Evolutionary conservation across 2,888 invertebrate genomes (phyloP), one percentile per base, ranked within the genome.

Genomic region (Aspidiotus destructor): DNA sequence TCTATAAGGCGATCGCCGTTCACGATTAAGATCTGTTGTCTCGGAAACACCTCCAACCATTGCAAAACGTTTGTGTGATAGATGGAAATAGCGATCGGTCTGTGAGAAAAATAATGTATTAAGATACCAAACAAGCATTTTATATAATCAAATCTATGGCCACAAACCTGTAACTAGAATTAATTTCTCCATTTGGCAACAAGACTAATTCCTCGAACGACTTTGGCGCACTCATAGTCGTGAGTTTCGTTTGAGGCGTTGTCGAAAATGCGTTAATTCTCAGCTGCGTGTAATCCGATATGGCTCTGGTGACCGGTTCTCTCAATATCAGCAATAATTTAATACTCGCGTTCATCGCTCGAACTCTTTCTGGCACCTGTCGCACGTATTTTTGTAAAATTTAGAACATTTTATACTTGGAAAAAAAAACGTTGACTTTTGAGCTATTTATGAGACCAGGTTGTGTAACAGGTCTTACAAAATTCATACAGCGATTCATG

Each of bases 221-320:
- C 44, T 76, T 72, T 72, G 0, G 79, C 77, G 69, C 78, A 77
- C 41, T 77, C 77, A 54, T 79, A 74, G 60, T 60, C 73, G 77
- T 76, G 10, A 78, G 78, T 70, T 81, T 79, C 67, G 77, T 76
- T 28, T 78, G 76, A 16, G 79, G 76, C 67, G 83, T 80, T 7
- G 88, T 84, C 72, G 88, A 86, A 41, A 89, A 87, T 76, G 88
- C 86, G 75, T 90, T 88, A 74, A 88, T 89, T 72, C 89, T 84
- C 74, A 95, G 82, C 79, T 97, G 96, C 17, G 94, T 92, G 80
- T 95, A 97, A 82, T 98, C 98, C 13, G 96, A 97, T 75, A 99
- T 91, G 64, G 95, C 92, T 69, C 98, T 83, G 16, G 92, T 92
- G 68, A 97, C 94, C 5, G 98, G 98, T 78, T 99, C 94, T 13